Percentiles rank a stretch among this genome's conserved stretches.
phyloP scores from a whole-genome alignment of 2,113 vertebrate genomes.

The Morphnarchus princeps region DNA sequence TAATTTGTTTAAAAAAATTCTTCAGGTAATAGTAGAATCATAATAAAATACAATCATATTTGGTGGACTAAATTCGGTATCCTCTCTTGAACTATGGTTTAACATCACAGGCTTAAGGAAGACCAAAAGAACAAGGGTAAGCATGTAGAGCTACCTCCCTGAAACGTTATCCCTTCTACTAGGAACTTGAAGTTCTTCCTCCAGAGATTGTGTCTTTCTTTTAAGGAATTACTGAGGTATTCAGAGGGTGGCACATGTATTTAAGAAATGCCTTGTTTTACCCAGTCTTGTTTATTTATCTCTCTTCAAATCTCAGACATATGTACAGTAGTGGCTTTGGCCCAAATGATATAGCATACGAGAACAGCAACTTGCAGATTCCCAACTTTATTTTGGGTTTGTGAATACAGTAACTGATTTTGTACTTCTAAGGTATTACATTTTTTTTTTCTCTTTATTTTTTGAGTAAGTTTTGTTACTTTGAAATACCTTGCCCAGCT shows the following conservation, averaged over 20 bases:
- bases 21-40: neutral
- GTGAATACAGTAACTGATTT: neutral
- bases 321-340: neutral
- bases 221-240: neutral
- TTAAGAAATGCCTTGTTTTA: neutral
- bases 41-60: neutral
- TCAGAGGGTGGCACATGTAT: neutral
- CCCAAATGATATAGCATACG: fast-evolving
- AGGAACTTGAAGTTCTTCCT: neutral
- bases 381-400: neutral
- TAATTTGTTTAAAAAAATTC: neutral
- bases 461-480: neutral
- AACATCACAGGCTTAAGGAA: neutral
- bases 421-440: neutral
- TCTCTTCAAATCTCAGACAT: neutral
- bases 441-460: neutral
- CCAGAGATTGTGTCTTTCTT: neutral
- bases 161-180: neutral
- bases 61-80: neutral
- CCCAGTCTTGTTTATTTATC: neutral
- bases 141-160: neutral
- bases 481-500: neutral
- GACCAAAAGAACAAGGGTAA: neutral
- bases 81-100: neutral
- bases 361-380: neutral